Percentiles rank a stretch among this genome's conserved stretches.
Conservation (phyloP, 1,140 invertebrate species). For the Hypothenemus hampei region DNA sequence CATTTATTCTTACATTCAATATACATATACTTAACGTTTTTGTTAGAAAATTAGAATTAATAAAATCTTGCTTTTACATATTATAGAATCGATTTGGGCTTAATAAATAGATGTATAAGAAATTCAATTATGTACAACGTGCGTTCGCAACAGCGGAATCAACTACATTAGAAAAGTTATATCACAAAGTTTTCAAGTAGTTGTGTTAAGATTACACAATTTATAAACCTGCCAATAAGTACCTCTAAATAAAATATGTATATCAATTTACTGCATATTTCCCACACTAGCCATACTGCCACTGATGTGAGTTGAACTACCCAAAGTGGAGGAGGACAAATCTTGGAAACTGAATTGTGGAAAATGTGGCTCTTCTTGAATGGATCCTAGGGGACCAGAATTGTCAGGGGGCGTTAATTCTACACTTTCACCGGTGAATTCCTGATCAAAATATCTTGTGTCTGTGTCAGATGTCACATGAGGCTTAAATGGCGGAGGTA, state of each 20-base stretch:
- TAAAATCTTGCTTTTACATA: too few relatives aligned
- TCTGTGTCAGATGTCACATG: conserved; percentile 94
- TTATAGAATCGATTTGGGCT: too few relatives aligned
- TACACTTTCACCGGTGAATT: conserved; percentile 97
- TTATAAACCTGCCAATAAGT: too few relatives aligned
- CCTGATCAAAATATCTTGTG: conserved; percentile 95
- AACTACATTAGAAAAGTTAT: background rate
- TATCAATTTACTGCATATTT: conserved; percentile 37
- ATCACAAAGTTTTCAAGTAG: background rate
- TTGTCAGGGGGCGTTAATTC: conserved; percentile 90
- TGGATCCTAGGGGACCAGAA: conserved; percentile 53
- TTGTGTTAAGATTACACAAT: background rate
- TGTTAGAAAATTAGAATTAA: too few relatives aligned
- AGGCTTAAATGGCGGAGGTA: conserved; percentile 91
- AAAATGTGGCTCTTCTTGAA: conserved; percentile 59
- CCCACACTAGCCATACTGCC: conserved; percentile 43
- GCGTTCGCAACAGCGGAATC: background rate
- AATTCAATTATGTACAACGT: background rate
- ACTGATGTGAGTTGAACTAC: conserved; percentile 42
- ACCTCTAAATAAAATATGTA: background rate
- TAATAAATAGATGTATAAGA: background rate
- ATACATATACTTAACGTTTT: too few relatives aligned
- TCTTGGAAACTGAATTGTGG: conserved; percentile 66
- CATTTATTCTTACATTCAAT: too few relatives aligned
- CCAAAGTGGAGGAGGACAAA: conserved; percentile 45